Base-by-base conservation (phyloP, 1,140 invertebrate genomes). In the Cepaea nemoralis region DNA sequence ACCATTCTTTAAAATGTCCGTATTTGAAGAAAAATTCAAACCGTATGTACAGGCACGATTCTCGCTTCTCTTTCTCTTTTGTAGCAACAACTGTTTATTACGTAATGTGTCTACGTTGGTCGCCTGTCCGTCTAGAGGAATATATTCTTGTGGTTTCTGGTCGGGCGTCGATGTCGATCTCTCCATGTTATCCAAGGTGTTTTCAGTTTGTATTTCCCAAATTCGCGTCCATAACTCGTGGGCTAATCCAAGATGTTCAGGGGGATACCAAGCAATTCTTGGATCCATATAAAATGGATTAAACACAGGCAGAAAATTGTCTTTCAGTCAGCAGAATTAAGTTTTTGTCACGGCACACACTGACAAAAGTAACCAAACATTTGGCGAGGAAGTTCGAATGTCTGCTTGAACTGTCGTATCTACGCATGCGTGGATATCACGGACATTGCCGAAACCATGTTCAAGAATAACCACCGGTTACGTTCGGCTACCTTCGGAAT, bases 241-340 rank as follows among this genome's bases (percentile, higher is more conserved):
- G 88, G 97, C 96, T 93, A 96, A 96, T 92, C 97, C 97, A 93
- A 96, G 95, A 94, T 98, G 97, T 94, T 98, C 97, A 91, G 96
- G 96, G 94, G 97, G 96, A 94, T 95, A 97, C 96, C 96, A 98
- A 94, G 95, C 96, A 93, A 97, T 96, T 93, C 94, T 95, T 92
- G 96, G 96, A 97, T 98, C 97, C 97, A 98, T 98, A 83, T 84
- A 90, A 85, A 81, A 33, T 63, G 5, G 14, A n/a, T 59, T 59
- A 22, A n/a, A n/a, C n/a, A n/a, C 24, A 24, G 69, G 24, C 45
- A 63, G 22, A 77, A 66, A 77, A 81, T 50, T 39, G 40, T 27
- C 73, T 81, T 75, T 50, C 66, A 77, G 45, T 83, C 82, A 83
- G 82, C 82, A 83, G 77, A 66, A 67, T 45, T 37, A 70, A 35